A percentile compares a stretch with the other conserved stretches of the same genome.
Conservation (phyloP, 2,113 vertebrate species). For the Bufo gargarizans region DNA sequence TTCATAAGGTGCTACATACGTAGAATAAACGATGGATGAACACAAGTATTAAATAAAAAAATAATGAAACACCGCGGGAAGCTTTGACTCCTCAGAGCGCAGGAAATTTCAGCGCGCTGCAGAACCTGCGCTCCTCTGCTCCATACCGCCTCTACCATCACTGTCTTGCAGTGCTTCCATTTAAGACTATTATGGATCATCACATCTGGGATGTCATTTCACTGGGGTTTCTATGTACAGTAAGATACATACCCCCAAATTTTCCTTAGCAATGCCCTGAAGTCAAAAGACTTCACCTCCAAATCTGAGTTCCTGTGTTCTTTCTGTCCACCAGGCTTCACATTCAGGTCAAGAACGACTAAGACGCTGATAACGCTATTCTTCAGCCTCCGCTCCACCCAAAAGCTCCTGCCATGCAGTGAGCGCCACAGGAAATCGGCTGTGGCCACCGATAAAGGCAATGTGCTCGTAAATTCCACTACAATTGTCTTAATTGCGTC, state of each 20-base stretch:
- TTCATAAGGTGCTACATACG: slow-evolving; percentile 43
- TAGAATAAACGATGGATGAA: background rate
- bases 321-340: background rate
- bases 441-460: background rate
- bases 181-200: background rate
- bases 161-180: background rate
- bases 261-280: background rate
- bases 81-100: background rate
- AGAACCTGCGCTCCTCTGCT: no score
- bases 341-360: background rate
- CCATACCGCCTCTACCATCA: background rate
- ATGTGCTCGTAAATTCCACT: slow-evolving; percentile 52
- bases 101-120: background rate
- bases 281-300: background rate
- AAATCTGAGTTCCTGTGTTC: background rate
- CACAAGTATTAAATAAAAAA: background rate
- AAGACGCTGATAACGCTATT: background rate
- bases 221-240: background rate
- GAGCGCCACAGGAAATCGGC: background rate
- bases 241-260: background rate
- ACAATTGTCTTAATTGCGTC: slow-evolving; percentile 60
- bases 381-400: background rate
- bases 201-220: background rate
- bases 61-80: background rate
- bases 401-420: background rate